Percentiles rank a stretch among this genome's conserved stretches.
Conservation (phyloP, 2,113 vertebrate genomes). For the Hydropotes inermis region DNA sequence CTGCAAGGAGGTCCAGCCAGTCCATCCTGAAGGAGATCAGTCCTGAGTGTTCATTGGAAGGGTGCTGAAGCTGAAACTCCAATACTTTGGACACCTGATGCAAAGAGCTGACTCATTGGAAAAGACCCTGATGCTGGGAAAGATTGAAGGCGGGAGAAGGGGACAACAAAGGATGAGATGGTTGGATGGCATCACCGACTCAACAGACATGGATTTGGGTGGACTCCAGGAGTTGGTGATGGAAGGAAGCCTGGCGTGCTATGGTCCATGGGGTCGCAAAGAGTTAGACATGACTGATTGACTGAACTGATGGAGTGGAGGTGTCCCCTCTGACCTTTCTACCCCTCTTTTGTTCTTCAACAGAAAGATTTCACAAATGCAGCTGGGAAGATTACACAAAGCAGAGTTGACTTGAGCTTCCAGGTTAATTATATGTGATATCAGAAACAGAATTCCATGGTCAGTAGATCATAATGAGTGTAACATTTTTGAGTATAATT, state of each 20-base stretch:
- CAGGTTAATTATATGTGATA: not conserved
- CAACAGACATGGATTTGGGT: not conserved
- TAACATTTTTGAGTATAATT: not conserved
- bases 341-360: not conserved
- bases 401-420: not conserved
- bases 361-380: slow-evolving; percentile 23
- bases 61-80: not conserved
- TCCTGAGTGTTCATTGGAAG: not conserved
- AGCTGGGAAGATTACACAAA: not conserved
- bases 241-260: not conserved
- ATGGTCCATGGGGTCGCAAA: not conserved
- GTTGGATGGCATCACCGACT: rapidly evolving
- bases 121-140: not conserved
- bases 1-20: not conserved
- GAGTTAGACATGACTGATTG: rapidly evolving
- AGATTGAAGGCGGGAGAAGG: not conserved
- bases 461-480: not conserved
- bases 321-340: not conserved
- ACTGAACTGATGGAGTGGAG: not conserved
- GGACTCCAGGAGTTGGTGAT: not conserved
- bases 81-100: not conserved
- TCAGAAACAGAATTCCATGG: not conserved
- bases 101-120: not conserved
- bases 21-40: not conserved
- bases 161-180: not conserved